Base-by-base conservation (phyloP, 2,113 vertebrate genomes). In the Polypterus senegalus region DNA sequence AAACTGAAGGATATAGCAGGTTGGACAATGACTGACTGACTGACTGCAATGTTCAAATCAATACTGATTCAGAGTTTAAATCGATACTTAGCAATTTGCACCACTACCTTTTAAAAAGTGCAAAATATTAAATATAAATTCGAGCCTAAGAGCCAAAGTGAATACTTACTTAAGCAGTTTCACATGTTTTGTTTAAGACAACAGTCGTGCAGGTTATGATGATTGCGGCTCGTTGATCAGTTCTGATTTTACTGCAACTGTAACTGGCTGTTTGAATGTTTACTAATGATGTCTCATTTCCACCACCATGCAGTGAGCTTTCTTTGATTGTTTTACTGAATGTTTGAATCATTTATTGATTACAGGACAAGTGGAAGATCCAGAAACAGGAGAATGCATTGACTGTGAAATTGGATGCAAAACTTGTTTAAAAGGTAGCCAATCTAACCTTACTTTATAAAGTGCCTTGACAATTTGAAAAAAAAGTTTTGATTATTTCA, bases 341-440 rank as follows among this genome's bases (percentile, higher is more conserved):
- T 27, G 27, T 27, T 27, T 27, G 27, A 27, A 27, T 27, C 27
- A 27, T 27, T 27, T 27, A 27, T 27, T 27, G 27, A 27, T 52
- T 55, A 55, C 76, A 88, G 87, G 87, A 48, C 83, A 87, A 69
- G 79, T 83, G 53, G 76, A 81, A 65, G 85, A 89, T 62, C 79
- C 79, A 53, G 84, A 83, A 55, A 83, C 82, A n/a, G 84, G 77
- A 66, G 87, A 87, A 72, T 89, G 87, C 62, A 71, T 85, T 53
- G 74, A 83, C 66, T 89, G 86, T 73, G 79, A 79, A 59, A 62
- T 67, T 60, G 81, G 85, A 54, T 89, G 87, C 65, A 81, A 77
- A 67, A 73, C 79, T 9, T 89, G 87, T 58, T 79, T 81, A 64
- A 63, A 76, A 74, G 84, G 86, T 88, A 72, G 77, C 57, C 49